Percentiles rank a stretch among this genome's conserved stretches.
Evolutionary conservation across 2,797 vertebrate genomes (phyloP).

Genomic region (Odontamblyopus lacepedii): DNA sequence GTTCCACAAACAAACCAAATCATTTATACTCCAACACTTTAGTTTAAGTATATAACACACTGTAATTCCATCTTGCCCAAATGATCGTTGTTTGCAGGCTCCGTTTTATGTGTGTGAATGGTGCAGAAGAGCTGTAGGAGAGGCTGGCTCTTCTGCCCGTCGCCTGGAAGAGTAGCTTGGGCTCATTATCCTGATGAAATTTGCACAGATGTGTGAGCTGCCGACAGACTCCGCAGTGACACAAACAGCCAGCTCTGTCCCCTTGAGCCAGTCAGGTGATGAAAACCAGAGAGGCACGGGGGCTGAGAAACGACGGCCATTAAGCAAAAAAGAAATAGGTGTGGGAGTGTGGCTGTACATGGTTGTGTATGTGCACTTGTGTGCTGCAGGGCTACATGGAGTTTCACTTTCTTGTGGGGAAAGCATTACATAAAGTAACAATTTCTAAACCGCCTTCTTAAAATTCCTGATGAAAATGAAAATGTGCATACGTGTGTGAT

Average conservation of each 20-base stretch:
- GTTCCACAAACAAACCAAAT: conserved; percentile 54
- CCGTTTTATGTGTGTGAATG: conserved; percentile 19
- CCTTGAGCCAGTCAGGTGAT: conserved; percentile 80
- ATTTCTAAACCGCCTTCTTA: conserved; percentile 69
- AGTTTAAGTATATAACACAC: conserved; percentile 47
- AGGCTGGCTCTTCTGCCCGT: conserved; percentile 53
- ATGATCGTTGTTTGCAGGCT: conserved; percentile 47
- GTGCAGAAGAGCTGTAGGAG: conserved; percentile 35
- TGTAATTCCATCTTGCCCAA: conserved; percentile 60
- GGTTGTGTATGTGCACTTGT: conserved; percentile 11
- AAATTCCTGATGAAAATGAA: conserved; percentile 73
- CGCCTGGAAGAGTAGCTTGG: conserved; percentile 61
- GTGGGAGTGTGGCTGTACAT: conserved; percentile 41
- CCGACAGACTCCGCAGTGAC: conserved; percentile 76
- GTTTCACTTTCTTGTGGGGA: conserved; percentile 44
- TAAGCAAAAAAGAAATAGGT: conserved; percentile 66
- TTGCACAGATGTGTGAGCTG: conserved; percentile 78
- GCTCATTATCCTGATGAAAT: conserved; percentile 83
- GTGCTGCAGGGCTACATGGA: conserved; percentile 9
- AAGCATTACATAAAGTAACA: conserved; percentile 73
- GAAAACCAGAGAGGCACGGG: conserved; percentile 70
- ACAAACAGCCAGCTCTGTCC: conserved; percentile 77
- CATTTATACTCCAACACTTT: conserved; percentile 48
- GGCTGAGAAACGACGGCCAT: conserved; percentile 73
- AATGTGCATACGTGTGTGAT: conserved; percentile 39